Base-by-base conservation (phyloP, 2,888 invertebrate genomes). In the Chalcis sispes region DNA sequence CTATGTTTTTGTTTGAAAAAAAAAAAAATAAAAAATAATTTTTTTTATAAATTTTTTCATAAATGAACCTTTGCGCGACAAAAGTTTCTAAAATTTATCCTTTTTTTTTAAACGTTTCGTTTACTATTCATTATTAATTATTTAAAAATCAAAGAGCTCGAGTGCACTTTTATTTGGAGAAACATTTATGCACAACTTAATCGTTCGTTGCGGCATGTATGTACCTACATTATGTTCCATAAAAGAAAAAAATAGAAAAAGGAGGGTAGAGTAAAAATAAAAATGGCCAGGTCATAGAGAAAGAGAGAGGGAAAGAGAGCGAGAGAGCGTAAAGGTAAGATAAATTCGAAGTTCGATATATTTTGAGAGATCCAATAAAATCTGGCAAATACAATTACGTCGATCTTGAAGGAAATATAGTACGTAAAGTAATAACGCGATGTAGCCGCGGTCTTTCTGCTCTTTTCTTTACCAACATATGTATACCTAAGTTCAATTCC, bases 361-460 rank as follows among this genome's bases (percentile, higher is more conserved):
- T 40, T 54, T 66, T 54, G 27, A n/a, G 54, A 66, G 36, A 52
- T 66, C 52, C 40, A 66, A 66, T 66, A 40, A 52, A 66, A 66
- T 54, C 52, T 18, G 23, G 52, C n/a, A 40, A 23, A 66, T 25
- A 23, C 40, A 36, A 32, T 52, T 36, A 25, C 18, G 20, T 32
- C 32, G 50, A 18, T 36, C 20, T 15, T 42, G 15, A 20, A 50
- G 36, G 36, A 52, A 23, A 36, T n/a, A n/a, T 15, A 54, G 54
- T 54, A 54, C 54, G 54, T n/a, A 20, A 54, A 54, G 42, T 54
- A 66, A 66, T 54, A 54, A 52, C 52, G 18, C n/a, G 25, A n/a
- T n/a, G n/a, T n/a, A n/a, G n/a, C n/a, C n/a, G n/a, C n/a, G n/a
- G n/a, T n/a, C n/a, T n/a, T n/a, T n/a, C 23, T 7, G 23, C 36